phyloP scores from a whole-genome alignment of 2,797 vertebrate genomes.

The Protonibea diacanthus region DNA sequence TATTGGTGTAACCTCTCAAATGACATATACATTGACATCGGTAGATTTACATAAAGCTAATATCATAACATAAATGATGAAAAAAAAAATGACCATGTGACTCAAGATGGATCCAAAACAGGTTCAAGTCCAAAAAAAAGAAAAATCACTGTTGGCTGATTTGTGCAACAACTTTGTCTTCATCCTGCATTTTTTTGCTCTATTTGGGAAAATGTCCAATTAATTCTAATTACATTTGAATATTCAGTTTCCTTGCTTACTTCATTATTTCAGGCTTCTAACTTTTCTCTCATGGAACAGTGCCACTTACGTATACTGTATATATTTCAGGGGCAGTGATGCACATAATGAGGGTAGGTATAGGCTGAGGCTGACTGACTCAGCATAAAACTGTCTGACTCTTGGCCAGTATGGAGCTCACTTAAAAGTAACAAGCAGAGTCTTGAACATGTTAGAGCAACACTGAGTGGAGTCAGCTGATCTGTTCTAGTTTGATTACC shows the following conservation, averaged over 20 bases:
- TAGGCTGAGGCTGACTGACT: slow-evolving; percentile 7
- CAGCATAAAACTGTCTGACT: slow-evolving; percentile 16
- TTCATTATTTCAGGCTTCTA: slow-evolving; percentile 2
- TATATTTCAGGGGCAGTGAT: slow-evolving; percentile 13
- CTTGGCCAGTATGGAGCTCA: not conserved
- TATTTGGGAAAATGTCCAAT: slow-evolving; percentile 4
- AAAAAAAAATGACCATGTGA: not conserved
- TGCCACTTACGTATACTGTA: slow-evolving; percentile 1
- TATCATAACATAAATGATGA: not conserved
- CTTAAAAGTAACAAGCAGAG: slow-evolving; percentile 10
- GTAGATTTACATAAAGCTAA: not conserved
- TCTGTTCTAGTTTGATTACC: slow-evolving; percentile 3
- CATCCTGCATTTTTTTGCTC: slow-evolving; percentile 9
- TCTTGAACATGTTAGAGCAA: slow-evolving; percentile 16
- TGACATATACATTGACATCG: not conserved
- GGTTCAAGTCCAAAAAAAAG: not conserved
- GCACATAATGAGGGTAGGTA: slow-evolving; percentile 28
- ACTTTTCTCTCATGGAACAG: not conserved
- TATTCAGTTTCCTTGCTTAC: slow-evolving; percentile 7
- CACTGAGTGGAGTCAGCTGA: slow-evolving; percentile 17
- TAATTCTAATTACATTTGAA: slow-evolving; percentile 17
- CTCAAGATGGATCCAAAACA: not conserved
- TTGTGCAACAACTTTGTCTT: not conserved
- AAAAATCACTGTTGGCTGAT: not conserved
- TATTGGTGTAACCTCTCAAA: not conserved